Evolutionary conservation across 2,113 vertebrate genomes (phyloP), one percentile per base, ranked within the genome.

Genomic region (Cygnus atratus): DNA sequence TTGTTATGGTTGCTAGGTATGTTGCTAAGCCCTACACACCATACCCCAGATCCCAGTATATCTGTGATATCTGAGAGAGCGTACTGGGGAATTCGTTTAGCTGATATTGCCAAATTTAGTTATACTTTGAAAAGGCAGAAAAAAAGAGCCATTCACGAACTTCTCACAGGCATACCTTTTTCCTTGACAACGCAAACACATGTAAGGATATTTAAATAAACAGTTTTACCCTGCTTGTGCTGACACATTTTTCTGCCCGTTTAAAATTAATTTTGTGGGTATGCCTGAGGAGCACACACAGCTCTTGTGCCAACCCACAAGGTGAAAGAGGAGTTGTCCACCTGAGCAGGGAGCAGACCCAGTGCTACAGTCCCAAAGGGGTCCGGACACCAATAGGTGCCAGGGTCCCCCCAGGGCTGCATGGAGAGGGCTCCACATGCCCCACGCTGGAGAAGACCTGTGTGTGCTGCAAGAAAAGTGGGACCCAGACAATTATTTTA

Each of bases 1-100:
- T 95, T 93, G 91, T 91, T 93, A 84, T 58, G 86, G 91, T 96
- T 92, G 88, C 92, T 90, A 84, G 58, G 93, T 39, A 48, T 19
- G 92, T 93, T 93, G 90, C 93, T 94, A 96, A 13, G 59, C 41
- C 88, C 57, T 62, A 35, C 29, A 35, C 80, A 52, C 65, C 54
- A 25, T 54, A 57, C 22, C 41, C 72, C 72, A 48, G 35, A 31
- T 94, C 86, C 85, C 57, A 62, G 72, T 17, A 29, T 78, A 50
- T 68, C 44, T 78, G 83, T 22, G 86, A 83, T 92, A 90, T 39
- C 84, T 28, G 68, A 77, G 50, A 81, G 55, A 1, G 3, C 11
- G 3, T 43, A 73, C 68, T 16, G 31, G 65, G 72, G 66, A 79
- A 63, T 63, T 84, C 46, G 61, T 57, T 84, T 28, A 31, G 58